Conservation (phyloP, 2,797 vertebrate genomes). For the Onychomys torridus region DNA sequence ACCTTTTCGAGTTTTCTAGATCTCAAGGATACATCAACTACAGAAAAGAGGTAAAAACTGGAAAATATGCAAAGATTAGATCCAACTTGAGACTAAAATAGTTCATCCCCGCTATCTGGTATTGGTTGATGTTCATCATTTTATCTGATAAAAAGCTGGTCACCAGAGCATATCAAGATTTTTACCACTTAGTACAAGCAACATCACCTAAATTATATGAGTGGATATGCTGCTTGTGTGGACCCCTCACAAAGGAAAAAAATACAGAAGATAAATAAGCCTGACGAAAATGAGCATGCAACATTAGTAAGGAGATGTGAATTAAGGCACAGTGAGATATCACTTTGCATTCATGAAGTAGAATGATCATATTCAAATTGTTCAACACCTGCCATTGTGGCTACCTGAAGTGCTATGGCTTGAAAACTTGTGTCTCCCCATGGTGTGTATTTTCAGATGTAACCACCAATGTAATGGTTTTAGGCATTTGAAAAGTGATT, state of each 20-base stretch:
- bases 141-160: neutral
- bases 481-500: neutral
- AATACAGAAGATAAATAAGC: neutral
- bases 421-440: neutral
- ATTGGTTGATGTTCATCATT: neutral
- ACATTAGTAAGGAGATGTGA: neutral
- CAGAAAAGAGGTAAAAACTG: neutral
- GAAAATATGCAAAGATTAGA: neutral
- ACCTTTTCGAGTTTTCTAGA: neutral
- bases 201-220: neutral
- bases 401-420: neutral
- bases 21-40: neutral
- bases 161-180: neutral
- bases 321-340: neutral
- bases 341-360: neutral
- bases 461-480: neutral
- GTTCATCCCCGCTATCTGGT: neutral
- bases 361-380: conserved; percentile 3
- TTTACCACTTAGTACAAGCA: conserved; percentile 17
- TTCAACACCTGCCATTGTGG: neutral
- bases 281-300: neutral
- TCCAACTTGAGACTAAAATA: conserved; percentile 27
- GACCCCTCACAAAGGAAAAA: neutral
- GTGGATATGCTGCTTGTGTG: neutral
- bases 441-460: neutral